A percentile compares a stretch with the other conserved stretches of the same genome.
Conservation (phyloP, 2,113 vertebrate genomes). For the Nycticryphes semicollaris region DNA sequence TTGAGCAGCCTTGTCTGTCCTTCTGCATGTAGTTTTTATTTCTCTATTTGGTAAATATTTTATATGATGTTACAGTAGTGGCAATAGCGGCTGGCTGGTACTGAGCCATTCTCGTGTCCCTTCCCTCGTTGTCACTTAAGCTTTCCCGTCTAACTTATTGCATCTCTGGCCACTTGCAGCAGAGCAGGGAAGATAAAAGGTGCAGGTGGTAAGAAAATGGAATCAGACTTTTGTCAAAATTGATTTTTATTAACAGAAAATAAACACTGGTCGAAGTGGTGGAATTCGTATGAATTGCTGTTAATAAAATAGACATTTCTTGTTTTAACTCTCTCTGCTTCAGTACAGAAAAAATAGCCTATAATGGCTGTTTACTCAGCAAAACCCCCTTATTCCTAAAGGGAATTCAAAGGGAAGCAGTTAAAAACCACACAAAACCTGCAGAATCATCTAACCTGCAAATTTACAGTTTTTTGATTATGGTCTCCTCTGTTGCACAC, state of each 20-base stretch:
- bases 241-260: slow-evolving; percentile 87
- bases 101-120: background rate
- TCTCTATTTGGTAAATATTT: background rate
- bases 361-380: background rate
- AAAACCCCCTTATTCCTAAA: background rate
- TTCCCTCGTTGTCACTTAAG: background rate
- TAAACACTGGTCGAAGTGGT: slow-evolving; percentile 66
- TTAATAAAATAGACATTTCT: slow-evolving; percentile 68
- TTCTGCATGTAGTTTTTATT: slow-evolving; percentile 35
- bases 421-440: background rate
- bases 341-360: slow-evolving; percentile 1
- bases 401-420: background rate
- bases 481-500: background rate
- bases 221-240: slow-evolving; percentile 75
- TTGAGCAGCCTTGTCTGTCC: slow-evolving; percentile 13
- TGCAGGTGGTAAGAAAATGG: background rate
- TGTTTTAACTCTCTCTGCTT: background rate
- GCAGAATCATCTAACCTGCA: background rate
- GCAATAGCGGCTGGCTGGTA: slow-evolving; percentile 26
- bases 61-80: slow-evolving; percentile 13
- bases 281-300: slow-evolving; percentile 48
- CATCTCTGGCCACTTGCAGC: slow-evolving; percentile 7
- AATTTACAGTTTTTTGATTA: background rate
- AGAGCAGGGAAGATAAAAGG: background rate
- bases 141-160: slow-evolving; percentile 10